A percentile compares a stretch with the other conserved stretches of the same genome.
phyloP scores from a whole-genome alignment of 2,113 vertebrate genomes.

The Pterocles gutturalis region DNA sequence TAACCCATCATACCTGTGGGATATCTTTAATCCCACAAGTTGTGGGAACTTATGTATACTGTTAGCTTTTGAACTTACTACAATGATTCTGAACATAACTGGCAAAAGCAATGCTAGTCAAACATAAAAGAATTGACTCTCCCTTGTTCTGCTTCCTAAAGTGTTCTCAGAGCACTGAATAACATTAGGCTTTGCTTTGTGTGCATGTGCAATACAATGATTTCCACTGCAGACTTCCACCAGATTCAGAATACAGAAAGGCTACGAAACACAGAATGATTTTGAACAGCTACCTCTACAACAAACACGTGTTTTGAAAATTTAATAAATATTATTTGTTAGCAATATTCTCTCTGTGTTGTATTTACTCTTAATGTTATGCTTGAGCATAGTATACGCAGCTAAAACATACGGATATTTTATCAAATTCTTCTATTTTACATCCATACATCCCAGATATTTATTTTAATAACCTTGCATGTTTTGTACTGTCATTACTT shows the following conservation, averaged over 20 bases:
- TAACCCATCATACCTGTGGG: slow-evolving; percentile 59
- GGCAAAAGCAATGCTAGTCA: slow-evolving; percentile 52
- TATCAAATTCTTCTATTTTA: neutral
- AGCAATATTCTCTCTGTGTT: neutral
- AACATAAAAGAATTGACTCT: slow-evolving; percentile 69
- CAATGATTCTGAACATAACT: slow-evolving; percentile 60
- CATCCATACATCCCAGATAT: neutral
- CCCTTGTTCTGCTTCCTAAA: slow-evolving; percentile 65
- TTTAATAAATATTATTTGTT: neutral
- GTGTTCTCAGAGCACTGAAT: slow-evolving; percentile 44
- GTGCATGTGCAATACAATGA: neutral
- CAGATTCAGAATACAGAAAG: neutral
- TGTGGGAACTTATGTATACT: slow-evolving; percentile 28
- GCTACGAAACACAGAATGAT: neutral
- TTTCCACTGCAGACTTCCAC: neutral
- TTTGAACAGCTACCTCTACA: neutral
- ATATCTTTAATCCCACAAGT: slow-evolving; percentile 69
- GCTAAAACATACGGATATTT: neutral
- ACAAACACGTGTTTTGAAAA: neutral
- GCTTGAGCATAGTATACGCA: neutral
- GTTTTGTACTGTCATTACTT: neutral
- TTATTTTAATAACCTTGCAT: neutral
- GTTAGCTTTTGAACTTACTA: slow-evolving; percentile 74
- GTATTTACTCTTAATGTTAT: neutral
- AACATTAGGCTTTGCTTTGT: neutral